These are phyloP conservation scores for Aphelocoma californica DNA, from an alignment of 2,797 vertebrate species.

Conservation along the genomic window DNA sequence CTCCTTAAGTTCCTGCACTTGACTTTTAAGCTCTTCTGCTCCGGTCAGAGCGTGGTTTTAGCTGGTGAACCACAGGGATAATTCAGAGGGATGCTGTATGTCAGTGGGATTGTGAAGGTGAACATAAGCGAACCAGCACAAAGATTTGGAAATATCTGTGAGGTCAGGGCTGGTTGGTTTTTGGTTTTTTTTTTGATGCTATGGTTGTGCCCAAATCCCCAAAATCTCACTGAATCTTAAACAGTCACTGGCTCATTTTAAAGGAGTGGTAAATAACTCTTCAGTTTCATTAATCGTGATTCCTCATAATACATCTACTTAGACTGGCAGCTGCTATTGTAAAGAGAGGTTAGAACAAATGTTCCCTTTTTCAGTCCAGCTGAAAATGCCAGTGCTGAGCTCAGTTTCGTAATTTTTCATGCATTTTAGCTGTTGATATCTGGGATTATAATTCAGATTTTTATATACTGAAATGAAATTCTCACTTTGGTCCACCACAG, in stretches of 20 bases:
- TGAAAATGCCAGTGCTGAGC: background rate
- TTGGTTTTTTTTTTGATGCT: background rate
- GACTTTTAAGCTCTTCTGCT: background rate
- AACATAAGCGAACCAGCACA: rapidly evolving
- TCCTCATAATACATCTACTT: background rate
- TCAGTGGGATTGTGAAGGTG: background rate
- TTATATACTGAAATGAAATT: background rate
- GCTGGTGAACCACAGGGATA: background rate
- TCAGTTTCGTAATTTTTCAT: background rate
- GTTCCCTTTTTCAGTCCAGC: background rate
- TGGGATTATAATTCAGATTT: background rate
- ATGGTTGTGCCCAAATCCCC: background rate
- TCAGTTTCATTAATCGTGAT: background rate
- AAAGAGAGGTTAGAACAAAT: background rate
- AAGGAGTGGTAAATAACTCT: background rate
- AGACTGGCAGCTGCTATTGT: background rate
- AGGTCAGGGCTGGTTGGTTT: background rate
- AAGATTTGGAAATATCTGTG: background rate
- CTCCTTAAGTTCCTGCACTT: background rate
- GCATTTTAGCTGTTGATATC: background rate
- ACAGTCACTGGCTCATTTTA: background rate
- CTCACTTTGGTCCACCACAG: background rate
- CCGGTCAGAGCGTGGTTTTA: background rate
- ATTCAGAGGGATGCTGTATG: background rate
- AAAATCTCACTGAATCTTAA: background rate